Conservation (phyloP, 2,888 invertebrate genomes). For the Priocnemis perturbator region DNA sequence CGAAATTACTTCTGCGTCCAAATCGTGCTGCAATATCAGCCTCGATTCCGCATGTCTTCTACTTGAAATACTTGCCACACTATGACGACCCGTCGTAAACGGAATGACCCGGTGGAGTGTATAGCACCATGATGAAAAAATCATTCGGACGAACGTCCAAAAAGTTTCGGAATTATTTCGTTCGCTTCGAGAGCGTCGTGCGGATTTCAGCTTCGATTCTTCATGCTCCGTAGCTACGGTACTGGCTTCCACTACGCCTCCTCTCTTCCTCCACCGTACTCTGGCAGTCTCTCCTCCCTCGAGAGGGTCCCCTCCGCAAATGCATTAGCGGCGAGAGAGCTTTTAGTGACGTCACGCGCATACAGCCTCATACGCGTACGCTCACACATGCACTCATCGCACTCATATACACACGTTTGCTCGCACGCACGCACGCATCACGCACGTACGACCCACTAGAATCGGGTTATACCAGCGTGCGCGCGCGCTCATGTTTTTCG, state of each 20-base stretch:
- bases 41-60: too few species aligned
- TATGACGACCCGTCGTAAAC: too few species aligned
- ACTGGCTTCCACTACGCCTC: constrained; percentile 48
- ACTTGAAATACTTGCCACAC: too few species aligned
- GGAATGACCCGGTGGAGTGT: too few species aligned
- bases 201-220: constrained; percentile 62
- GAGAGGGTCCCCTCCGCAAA: constrained; percentile 64
- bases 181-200: too few species aligned
- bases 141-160: too few species aligned
- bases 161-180: too few species aligned
- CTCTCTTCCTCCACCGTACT: constrained; percentile 18
- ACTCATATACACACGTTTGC: background rate
- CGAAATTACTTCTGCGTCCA: too few species aligned
- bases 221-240: constrained; percentile 65
- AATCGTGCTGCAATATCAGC: too few species aligned
- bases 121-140: constrained; percentile 4
- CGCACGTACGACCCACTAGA: constrained; percentile 19
- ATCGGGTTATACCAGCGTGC: constrained; percentile 46
- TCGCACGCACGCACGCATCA: constrained; percentile 5
- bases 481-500: constrained; percentile 32
- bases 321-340: constrained; percentile 73
- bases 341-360: constrained; percentile 69
- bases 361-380: constrained; percentile 18
- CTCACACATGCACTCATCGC: constrained; percentile 1
- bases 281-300: constrained; percentile 39